Evolutionary conservation across 2,888 invertebrate species (phyloP).

Genomic region (Aphidius colemani): DNA sequence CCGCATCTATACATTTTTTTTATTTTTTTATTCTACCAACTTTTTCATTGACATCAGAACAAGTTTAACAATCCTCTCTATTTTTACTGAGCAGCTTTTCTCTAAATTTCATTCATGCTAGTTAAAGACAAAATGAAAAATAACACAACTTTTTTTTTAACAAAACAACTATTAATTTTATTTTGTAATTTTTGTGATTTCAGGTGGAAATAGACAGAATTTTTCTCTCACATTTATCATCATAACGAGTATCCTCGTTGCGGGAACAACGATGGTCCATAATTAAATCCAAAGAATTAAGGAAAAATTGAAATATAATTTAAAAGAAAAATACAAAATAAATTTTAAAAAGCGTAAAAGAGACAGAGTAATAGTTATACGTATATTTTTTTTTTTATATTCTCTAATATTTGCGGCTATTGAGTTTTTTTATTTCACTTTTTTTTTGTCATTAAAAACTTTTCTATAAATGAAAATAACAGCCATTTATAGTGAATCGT

Average conservation of each 20-base stretch:
- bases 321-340: slow-evolving; percentile 6
- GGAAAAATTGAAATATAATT: not conserved
- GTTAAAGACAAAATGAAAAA: too few relatives aligned
- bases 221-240: slow-evolving; percentile 16
- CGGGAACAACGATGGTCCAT: slow-evolving; percentile 8
- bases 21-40: slow-evolving; percentile 5
- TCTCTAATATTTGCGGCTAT: too few relatives aligned
- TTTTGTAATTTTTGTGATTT: slow-evolving; percentile 19
- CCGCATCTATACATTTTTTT: not conserved
- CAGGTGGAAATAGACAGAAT: slow-evolving; percentile 14
- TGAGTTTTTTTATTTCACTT: too few relatives aligned
- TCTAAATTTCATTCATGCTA: too few relatives aligned
- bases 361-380: slow-evolving; percentile 4
- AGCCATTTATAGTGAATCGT: too few relatives aligned
- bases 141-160: not conserved
- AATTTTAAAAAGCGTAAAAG: not conserved
- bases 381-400: not conserved
- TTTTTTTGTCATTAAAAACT: too few relatives aligned
- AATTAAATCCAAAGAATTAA: slow-evolving; percentile 1
- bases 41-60: slow-evolving; percentile 5
- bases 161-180: slow-evolving; percentile 6
- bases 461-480: too few relatives aligned
- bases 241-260: slow-evolving; percentile 9
- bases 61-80: too few relatives aligned
- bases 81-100: too few relatives aligned